Evolutionary conservation across 1,140 invertebrate genomes (phyloP), one percentile per base, ranked within the genome.

Genomic region (Grapholita molesta): DNA sequence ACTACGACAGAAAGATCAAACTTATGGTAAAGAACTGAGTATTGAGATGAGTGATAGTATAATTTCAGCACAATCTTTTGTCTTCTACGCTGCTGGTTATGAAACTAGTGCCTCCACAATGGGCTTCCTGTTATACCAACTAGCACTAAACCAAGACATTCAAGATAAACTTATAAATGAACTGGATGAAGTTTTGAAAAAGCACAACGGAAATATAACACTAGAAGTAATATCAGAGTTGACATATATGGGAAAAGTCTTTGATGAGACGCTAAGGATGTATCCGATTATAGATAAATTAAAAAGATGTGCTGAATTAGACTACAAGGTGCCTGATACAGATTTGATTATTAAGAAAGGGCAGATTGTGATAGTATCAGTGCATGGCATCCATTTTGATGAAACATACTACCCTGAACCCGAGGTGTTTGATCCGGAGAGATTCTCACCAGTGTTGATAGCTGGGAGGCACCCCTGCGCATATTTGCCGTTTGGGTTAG

Each of bases 191-290:
- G 81, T 79, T 8, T 84, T 95, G 7, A 68, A 76, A 33, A 74
- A 74, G 28, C 67, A 86, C 42, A 74, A 83, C n/a, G 92, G 89
- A 2, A 66, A 90, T 55, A 15, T 93, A 30, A 86, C 83, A 0
- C 81, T 75, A 9, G 92, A 93, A 11, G 53, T 71, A 4, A 53
- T 94, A 0, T 84, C 76, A 12, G 86, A 92, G 21, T 79, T 94
- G 70, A 82, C 69, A 7, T 94, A 93, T 68, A 73, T 93, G 28
- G 67, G 70, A 2, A 73, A 73, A 74, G 74, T 74, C 3, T 81
- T 84, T 55, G 70, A 75, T 48, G 82, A 94, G 87, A 94, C 94
- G 1, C 81, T 95, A 24, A 86, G 95, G 2, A 90, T 93, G 73
- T 94, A 94, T 76, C 93, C 94, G 0, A 89, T 94, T 0, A 90